A percentile compares a stretch with the other conserved stretches of the same genome.
phyloP scores from a whole-genome alignment of 2,888 invertebrate genomes.

The Aphidius colemani region DNA sequence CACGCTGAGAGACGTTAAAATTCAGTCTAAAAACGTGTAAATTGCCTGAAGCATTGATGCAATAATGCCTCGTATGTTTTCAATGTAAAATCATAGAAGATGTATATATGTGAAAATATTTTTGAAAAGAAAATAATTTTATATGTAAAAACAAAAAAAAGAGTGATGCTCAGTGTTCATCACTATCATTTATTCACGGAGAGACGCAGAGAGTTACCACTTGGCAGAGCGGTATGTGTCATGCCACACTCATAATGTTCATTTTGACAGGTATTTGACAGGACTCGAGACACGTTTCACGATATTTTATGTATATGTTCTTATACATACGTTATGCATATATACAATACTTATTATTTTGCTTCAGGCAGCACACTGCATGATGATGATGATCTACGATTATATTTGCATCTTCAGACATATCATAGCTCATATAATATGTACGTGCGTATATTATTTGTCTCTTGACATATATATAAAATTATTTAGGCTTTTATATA shows the following conservation, averaged over 20 bases:
- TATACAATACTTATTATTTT: too few relatives aligned
- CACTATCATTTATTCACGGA: conserved; percentile 26
- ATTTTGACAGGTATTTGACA: conserved; percentile 31
- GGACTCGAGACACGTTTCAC: neutral
- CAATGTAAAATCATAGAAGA: conserved; percentile 9
- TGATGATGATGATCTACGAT: too few relatives aligned
- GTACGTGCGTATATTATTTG: too few relatives aligned
- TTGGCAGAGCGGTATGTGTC: conserved; percentile 9
- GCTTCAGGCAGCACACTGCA: too few relatives aligned
- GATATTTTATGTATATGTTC: too few relatives aligned
- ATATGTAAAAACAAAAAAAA: conserved; percentile 5
- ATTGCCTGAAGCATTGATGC: conserved; percentile 23
- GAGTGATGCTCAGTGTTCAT: conserved; percentile 14
- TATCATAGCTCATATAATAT: too few relatives aligned
- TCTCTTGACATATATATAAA: too few relatives aligned
- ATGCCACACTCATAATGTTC: conserved; percentile 21
- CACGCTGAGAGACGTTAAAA: conserved; percentile 12
- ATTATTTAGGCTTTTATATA: too few relatives aligned
- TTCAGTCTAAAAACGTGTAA: conserved; percentile 21
- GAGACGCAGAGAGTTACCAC: neutral
- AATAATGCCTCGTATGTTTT: conserved; percentile 22
- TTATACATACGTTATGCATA: too few relatives aligned
- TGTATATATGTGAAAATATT: neutral
- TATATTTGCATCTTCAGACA: too few relatives aligned
- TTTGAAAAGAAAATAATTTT: conserved; percentile 22